Percentiles rank a stretch among this genome's conserved stretches.
These are phyloP conservation scores for Megalops atlanticus DNA, from an alignment of 2,113 vertebrate genomes.

Conservation along the genomic window DNA sequence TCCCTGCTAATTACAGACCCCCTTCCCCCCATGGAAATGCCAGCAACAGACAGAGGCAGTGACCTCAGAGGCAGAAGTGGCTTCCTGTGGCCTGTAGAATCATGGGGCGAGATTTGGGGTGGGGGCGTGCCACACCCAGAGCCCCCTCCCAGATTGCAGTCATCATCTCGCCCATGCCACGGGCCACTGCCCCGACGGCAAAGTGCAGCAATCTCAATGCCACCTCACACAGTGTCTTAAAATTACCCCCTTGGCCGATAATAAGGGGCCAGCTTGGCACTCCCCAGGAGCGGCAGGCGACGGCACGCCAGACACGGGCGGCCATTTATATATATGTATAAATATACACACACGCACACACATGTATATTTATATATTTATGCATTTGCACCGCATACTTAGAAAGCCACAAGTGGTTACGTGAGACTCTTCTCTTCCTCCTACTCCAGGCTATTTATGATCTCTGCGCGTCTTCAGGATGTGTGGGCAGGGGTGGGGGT, in stretches of 20 bases:
- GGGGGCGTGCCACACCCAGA: too few relatives aligned
- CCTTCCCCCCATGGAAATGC: too few relatives aligned
- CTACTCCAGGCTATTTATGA: conserved; percentile 13
- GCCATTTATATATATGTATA: conserved; percentile 24
- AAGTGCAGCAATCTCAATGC: too few relatives aligned
- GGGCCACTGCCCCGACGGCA: too few relatives aligned
- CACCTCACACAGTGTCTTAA: conserved; percentile 44
- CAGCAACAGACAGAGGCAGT: too few relatives aligned
- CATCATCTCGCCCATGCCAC: too few relatives aligned
- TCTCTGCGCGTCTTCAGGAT: background rate
- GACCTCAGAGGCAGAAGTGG: too few relatives aligned
- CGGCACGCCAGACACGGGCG: background rate
- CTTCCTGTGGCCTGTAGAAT: too few relatives aligned
- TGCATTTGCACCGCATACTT: too few relatives aligned
- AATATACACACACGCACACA: background rate
- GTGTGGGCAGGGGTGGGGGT: background rate
- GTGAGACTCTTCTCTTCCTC: background rate
- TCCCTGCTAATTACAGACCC: too few relatives aligned
- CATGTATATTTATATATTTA: conserved; percentile 25
- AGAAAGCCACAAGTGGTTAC: conserved; percentile 32
- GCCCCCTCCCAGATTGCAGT: too few relatives aligned
- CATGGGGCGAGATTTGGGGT: too few relatives aligned
- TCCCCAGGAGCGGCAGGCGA: conserved; percentile 32
- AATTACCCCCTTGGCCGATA: conserved; percentile 43
- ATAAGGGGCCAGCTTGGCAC: conserved; percentile 17